Evolutionary conservation across 2,113 vertebrate genomes (phyloP), one percentile per base, ranked within the genome.

Genomic region (Chrysochloris asiatica): DNA sequence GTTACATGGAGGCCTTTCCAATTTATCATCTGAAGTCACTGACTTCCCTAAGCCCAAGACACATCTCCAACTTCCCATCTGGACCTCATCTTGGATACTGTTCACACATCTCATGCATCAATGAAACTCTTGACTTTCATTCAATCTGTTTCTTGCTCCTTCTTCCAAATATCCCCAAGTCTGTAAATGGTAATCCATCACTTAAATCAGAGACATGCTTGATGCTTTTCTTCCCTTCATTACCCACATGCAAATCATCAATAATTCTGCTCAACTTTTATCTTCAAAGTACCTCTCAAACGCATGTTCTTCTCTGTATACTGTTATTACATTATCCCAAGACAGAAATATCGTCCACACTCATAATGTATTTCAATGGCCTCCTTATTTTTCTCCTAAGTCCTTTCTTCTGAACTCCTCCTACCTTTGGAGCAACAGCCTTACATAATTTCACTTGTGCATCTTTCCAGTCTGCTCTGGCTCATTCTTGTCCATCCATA

Each of bases 361-460:
- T 22, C 17, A 1, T 8, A 24, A 63, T 24, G 1, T 43, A 30
- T 41, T 8, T 13, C 8, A 65, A 2, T 7, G 6, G 4, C 26
- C 33, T 79, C 43, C 52, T 72, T 19, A 33, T 38, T 79, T 1
- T 3, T 52, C 36, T 54, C 38, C 72, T 33, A 56, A 41, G 80
- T 43, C 41, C 41, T 88, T 19, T 21, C 36, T 7, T 38, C 38
- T 17, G 5, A 83, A 22, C 52, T 47, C 41, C 43, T 59, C 59
- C 26, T 61, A 61, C 47, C 36, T 9, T 21, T 4, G 6, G n/a
- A 19, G 43, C 36, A 26, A 12, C 33, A 30, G 75, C 38, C 92
- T 76, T 77, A 61, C 54, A 36, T n/a, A 30, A 38, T 13, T 11
- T 43, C n/a, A 81, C 16, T 22, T 13, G 11, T 75, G 16, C 22